Percentiles rank a stretch among this genome's conserved stretches.
Conservation (phyloP, 30 jellyfish, hydroid and myxozoan species). For the Turritopsis rubra region DNA sequence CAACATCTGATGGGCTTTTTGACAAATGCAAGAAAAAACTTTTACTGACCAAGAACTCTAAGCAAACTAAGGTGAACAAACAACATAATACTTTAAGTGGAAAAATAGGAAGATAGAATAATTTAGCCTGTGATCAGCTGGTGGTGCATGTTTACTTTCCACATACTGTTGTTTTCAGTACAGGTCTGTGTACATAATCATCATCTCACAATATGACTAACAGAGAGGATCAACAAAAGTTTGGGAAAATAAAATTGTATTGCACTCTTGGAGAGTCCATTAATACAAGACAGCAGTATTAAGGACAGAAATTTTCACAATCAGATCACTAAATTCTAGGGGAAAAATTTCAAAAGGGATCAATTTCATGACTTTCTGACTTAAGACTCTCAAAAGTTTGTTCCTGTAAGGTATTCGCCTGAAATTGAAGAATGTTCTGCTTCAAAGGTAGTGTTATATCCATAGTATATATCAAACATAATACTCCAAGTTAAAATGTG, state of each 20-base stretch:
- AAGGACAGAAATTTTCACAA: neutral
- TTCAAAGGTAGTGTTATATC: too few species aligned
- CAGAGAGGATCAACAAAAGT: neutral
- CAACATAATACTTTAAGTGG: neutral
- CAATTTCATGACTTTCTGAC: too few species aligned
- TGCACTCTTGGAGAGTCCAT: too few species aligned
- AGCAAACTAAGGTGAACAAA: neutral
- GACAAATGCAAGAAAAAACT: neutral
- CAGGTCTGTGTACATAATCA: slow-evolving; percentile 34
- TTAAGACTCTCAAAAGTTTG: neutral
- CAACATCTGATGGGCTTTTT: too few species aligned
- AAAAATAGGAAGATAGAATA: neutral
- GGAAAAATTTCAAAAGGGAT: too few species aligned
- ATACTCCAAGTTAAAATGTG: too few species aligned
- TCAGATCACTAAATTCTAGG: too few species aligned
- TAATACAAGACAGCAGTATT: neutral
- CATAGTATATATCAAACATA: too few species aligned
- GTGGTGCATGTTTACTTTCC: slow-evolving; percentile 29
- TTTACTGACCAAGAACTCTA: neutral
- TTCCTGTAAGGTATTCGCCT: neutral
- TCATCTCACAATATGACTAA: neutral
- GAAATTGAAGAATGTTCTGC: neutral
- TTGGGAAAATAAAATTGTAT: neutral
- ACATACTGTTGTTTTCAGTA: slow-evolving; percentile 12
- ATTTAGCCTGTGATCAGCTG: slow-evolving; percentile 19